A percentile compares a stretch with the other conserved stretches of the same genome.
Conservation (phyloP, 2,888 invertebrate species). For the Rhagonycha lutea region DNA sequence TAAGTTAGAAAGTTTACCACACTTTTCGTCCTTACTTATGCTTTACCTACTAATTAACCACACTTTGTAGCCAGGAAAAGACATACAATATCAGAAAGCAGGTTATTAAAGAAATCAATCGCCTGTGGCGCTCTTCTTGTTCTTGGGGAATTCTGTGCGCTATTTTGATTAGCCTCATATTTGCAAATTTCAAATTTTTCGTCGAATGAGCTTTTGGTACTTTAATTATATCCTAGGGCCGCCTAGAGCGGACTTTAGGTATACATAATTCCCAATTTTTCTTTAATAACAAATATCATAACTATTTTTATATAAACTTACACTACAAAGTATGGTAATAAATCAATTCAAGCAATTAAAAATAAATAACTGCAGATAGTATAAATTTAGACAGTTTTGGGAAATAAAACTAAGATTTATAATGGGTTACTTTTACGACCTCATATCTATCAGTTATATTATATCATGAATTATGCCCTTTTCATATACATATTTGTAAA, state of each 20-base stretch:
- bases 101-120: too few species aligned
- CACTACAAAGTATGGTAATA: conserved; percentile 18
- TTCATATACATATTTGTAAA: background rate
- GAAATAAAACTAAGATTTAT: conserved; percentile 28
- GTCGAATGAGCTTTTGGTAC: background rate
- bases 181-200: background rate
- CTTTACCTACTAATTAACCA: too few species aligned
- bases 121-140: too few species aligned
- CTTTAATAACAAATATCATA: background rate
- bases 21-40: background rate
- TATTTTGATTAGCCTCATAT: background rate
- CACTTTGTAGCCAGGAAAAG: too few species aligned
- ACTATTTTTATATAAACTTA: background rate
- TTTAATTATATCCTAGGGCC: too few species aligned
- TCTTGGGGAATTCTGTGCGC: too few species aligned
- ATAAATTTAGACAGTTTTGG: conserved; percentile 32
- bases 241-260: too few species aligned
- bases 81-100: too few species aligned
- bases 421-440: conserved; percentile 27
- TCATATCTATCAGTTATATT: conserved; percentile 25
- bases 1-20: background rate
- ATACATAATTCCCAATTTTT: background rate
- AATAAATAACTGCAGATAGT: conserved; percentile 29
- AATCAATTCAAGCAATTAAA: conserved; percentile 31
- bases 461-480: conserved; percentile 18